phyloP scores from a whole-genome alignment of 2,888 invertebrate species.

The Actias luna region DNA sequence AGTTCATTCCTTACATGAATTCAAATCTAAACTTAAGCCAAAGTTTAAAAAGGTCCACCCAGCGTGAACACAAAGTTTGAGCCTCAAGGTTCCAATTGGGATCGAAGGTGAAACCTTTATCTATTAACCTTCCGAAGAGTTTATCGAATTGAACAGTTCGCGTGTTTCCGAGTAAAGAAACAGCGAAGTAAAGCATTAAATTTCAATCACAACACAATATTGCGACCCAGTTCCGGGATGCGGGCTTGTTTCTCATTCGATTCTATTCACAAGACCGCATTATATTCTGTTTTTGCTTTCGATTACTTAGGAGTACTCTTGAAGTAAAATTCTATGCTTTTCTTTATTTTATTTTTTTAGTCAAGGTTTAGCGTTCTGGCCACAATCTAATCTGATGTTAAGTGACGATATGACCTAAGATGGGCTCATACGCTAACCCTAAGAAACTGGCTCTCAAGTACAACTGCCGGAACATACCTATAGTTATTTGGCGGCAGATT shows the following conservation, averaged over 20 bases:
- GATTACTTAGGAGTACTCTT: background rate
- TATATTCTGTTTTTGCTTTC: constrained; percentile 16
- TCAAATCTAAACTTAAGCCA: background rate
- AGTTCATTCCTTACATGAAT: background rate
- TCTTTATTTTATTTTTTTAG: too few species aligned
- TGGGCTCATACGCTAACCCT: too few species aligned
- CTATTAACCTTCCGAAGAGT: constrained; percentile 2
- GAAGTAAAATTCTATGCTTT: background rate
- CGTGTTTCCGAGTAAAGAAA: constrained; percentile 37
- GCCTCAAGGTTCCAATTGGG: background rate
- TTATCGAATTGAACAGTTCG: background rate
- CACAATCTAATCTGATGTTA: too few species aligned
- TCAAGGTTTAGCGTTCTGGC: too few species aligned
- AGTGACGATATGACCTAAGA: too few species aligned
- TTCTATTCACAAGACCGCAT: constrained; percentile 24
- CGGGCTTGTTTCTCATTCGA: constrained; percentile 37
- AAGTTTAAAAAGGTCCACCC: background rate
- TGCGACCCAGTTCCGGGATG: constrained; percentile 43
- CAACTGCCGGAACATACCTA: too few species aligned
- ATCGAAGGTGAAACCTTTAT: background rate
- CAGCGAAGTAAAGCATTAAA: constrained; percentile 52
- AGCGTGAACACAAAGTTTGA: background rate
- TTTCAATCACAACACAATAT: constrained; percentile 61
- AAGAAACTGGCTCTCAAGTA: too few species aligned
- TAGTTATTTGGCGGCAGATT: too few species aligned